Percentiles rank a stretch among this genome's conserved stretches.
Evolutionary conservation across 2,113 vertebrate genomes (phyloP).

Genomic region (Pangasianodon gigas): DNA sequence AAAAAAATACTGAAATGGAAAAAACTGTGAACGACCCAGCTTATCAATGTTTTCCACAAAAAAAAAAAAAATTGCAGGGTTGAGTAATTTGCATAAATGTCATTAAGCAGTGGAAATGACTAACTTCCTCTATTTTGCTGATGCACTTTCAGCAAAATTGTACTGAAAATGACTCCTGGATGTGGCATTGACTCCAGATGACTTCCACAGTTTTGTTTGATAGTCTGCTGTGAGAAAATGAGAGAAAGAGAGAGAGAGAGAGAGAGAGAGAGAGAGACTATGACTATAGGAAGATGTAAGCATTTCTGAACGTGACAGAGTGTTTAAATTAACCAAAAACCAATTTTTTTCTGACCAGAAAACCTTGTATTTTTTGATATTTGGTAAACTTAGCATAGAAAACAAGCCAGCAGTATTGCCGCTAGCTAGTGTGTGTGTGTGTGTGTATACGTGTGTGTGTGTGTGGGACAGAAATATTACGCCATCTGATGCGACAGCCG

Average conservation of each 20-base stretch:
- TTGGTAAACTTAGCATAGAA: not conserved
- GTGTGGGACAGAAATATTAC: not conserved
- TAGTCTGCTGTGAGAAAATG: not conserved
- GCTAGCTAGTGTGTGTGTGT: conserved; percentile 16
- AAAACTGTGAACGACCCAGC: conserved; percentile 14
- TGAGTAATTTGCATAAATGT: conserved; percentile 66
- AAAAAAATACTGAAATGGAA: not conserved
- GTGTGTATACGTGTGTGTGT: not conserved
- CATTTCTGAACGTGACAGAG: not conserved
- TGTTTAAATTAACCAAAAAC: conserved; percentile 3
- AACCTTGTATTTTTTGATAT: conserved; percentile 25
- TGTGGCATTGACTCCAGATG: conserved; percentile 63
- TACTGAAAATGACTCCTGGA: conserved; percentile 61
- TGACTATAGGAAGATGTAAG: not conserved
- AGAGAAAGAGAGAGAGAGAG: not conserved
- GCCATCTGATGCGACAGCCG: conserved; percentile 36
- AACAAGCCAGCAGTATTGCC: not conserved
- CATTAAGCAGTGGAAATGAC: conserved; percentile 64
- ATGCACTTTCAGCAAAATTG: conserved; percentile 56
- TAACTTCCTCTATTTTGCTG: conserved; percentile 17
- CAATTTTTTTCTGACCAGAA: not conserved
- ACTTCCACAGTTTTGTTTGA: conserved; percentile 51
- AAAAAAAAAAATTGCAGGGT: not conserved
- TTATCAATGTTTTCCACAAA: conserved; percentile 31
- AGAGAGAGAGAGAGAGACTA: not conserved